Conservation (phyloP, 2,113 vertebrate species). For the Oplegnathus fasciatus region DNA sequence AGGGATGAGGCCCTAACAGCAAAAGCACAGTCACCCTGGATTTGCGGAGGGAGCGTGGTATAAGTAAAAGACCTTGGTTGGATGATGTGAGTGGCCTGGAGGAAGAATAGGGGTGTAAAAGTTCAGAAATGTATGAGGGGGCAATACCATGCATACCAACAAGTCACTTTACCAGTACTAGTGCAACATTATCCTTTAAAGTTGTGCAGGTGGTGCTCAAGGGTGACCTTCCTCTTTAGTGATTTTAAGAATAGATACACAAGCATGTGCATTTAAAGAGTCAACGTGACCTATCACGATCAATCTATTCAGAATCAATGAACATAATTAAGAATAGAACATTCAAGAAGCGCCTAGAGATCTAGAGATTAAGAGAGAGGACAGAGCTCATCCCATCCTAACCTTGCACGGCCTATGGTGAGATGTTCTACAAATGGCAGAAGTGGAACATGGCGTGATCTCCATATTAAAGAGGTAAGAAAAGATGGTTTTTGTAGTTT, state of each 20-base stretch:
- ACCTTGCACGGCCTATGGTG: neutral
- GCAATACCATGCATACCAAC: no score
- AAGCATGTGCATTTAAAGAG: constrained; percentile 1
- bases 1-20: no score
- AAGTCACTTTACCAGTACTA: neutral
- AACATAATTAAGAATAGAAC: constrained; percentile 3
- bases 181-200: neutral
- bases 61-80: no score
- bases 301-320: constrained; percentile 32
- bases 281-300: neutral
- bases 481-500: no score
- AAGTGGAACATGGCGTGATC: neutral
- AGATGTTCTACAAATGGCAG: neutral
- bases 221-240: neutral
- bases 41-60: no score
- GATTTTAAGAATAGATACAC: constrained; percentile 17
- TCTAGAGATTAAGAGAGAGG: constrained; percentile 13
- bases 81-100: no score
- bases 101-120: no score
- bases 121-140: no score
- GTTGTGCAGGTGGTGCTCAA: neutral
- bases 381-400: neutral
- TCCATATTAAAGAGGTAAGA: neutral
- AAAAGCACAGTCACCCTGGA: no score
- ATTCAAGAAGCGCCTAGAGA: constrained; percentile 4